Conservation (phyloP, 2,888 invertebrate genomes). For the Anticlea derivata region DNA sequence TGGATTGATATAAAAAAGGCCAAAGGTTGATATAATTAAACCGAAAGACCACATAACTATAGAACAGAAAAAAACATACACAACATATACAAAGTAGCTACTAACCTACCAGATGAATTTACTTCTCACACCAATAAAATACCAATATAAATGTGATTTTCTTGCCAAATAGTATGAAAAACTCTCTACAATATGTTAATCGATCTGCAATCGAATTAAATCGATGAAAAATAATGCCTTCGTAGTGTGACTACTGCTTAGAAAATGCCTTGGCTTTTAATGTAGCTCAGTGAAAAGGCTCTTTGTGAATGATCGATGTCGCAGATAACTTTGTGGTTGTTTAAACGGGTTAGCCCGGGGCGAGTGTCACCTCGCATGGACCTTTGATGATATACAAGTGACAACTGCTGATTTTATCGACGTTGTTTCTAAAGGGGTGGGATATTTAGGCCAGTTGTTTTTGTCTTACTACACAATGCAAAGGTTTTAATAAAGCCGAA, state of each 20-base stretch:
- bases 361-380: slow-evolving; percentile 54
- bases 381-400: slow-evolving; percentile 37
- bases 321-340: slow-evolving; percentile 70
- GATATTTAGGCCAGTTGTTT: slow-evolving; percentile 6
- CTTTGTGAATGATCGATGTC: slow-evolving; percentile 76
- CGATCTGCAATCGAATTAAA: too few species aligned
- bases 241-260: not conserved
- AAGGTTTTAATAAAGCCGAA: not conserved
- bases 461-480: not conserved
- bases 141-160: too few species aligned
- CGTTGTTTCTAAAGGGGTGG: not conserved
- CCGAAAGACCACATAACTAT: too few species aligned
- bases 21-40: too few species aligned
- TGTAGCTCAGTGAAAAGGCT: slow-evolving; percentile 36
- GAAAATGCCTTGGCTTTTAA: not conserved
- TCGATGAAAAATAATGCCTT: not conserved
- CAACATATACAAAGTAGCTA: too few species aligned
- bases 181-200: too few species aligned
- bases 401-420: slow-evolving; percentile 30
- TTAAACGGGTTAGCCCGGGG: slow-evolving; percentile 74
- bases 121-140: too few species aligned
- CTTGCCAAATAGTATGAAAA: too few species aligned
- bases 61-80: too few species aligned
- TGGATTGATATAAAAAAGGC: too few species aligned
- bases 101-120: too few species aligned